Evolutionary conservation across 2,113 vertebrate species (phyloP).

Genomic region (Alligator sinensis): DNA sequence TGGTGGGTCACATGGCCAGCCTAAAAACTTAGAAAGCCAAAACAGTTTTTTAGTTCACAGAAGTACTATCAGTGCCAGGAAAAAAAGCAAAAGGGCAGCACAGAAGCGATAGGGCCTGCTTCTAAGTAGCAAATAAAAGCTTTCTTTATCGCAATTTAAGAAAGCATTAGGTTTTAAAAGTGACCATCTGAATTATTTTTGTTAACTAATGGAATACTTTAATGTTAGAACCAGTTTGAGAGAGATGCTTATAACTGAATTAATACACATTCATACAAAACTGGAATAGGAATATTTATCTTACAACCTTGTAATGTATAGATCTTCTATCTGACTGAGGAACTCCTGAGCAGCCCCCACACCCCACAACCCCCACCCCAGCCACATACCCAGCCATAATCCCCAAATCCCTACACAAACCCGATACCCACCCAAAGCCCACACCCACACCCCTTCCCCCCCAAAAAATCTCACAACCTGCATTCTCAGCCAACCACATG

Average conservation of each 20-base stretch:
- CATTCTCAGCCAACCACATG: too few species aligned
- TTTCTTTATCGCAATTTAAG: not conserved
- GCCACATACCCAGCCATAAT: too few species aligned
- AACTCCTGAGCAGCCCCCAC: not conserved
- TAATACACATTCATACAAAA: not conserved
- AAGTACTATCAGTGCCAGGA: not conserved
- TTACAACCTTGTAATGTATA: not conserved
- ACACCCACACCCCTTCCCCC: too few species aligned
- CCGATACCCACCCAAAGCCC: too few species aligned
- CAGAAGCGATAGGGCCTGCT: not conserved
- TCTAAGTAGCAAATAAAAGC: not conserved
- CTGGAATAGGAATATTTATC: not conserved
- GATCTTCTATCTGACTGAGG: constrained; percentile 1
- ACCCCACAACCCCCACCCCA: too few species aligned
- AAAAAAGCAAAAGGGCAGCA: not conserved
- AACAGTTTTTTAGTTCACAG: not conserved
- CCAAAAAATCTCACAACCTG: too few species aligned
- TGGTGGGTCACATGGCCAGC: not conserved
- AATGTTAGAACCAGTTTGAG: not conserved
- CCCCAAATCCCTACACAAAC: too few species aligned
- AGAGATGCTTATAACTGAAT: not conserved
- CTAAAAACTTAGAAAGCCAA: not conserved
- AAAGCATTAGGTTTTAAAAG: not conserved
- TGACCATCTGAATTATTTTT: not conserved
- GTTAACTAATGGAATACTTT: not conserved